A percentile compares a stretch with the other conserved stretches of the same genome.
phyloP scores from a whole-genome alignment of 2,113 vertebrate genomes.

The Willisornis vidua region DNA sequence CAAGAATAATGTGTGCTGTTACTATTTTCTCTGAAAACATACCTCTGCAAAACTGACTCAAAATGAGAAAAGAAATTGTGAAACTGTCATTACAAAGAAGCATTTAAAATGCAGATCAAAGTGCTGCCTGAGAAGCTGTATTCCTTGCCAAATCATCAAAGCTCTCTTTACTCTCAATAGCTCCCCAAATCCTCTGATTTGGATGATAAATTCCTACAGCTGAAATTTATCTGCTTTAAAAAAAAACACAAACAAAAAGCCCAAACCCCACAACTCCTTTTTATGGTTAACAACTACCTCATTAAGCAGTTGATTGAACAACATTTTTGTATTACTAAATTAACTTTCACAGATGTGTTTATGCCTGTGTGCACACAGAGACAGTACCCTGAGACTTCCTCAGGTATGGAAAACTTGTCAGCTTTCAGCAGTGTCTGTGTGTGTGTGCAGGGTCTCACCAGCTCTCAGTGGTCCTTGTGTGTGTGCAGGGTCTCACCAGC shows the following conservation, averaged over 20 bases:
- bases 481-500: neutral
- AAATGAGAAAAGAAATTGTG: conserved; percentile 18
- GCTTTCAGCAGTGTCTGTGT: neutral
- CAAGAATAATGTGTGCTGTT: conserved; percentile 22
- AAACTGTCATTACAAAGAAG: conserved; percentile 55
- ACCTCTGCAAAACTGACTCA: conserved; percentile 8
- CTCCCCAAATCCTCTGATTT: conserved; percentile 44
- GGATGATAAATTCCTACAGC: neutral
- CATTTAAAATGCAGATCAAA: conserved; percentile 62
- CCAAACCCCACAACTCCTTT: neutral
- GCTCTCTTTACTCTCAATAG: conserved; percentile 21
- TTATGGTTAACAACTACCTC: neutral
- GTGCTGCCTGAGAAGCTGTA: conserved; percentile 8
- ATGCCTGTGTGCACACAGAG: neutral
- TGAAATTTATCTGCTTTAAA: neutral
- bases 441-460: neutral
- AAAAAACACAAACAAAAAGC: neutral
- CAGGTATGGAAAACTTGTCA: neutral
- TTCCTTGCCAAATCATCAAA: conserved; percentile 52
- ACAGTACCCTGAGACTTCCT: neutral
- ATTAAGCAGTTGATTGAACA: neutral
- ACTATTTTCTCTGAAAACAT: conserved; percentile 49
- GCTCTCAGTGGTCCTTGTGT: neutral
- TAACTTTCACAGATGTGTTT: neutral
- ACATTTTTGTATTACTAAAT: neutral